Evolutionary conservation across 2,888 invertebrate genomes (phyloP), one percentile per base, ranked within the genome.

Genomic region (Tinea pellionella): DNA sequence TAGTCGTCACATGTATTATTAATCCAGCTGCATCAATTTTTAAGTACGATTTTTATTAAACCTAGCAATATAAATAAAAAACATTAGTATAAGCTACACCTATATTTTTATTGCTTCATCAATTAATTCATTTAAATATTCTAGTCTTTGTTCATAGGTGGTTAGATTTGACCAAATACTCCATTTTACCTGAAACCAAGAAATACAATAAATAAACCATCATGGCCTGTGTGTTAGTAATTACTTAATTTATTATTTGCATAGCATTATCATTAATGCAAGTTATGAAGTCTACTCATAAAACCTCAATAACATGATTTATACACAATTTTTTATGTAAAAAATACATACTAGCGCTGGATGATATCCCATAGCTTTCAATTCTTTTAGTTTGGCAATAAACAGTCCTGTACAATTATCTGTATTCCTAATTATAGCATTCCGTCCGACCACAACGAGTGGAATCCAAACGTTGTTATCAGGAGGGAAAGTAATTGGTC

Each of bases 351-450:
- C 92, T 78, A 90, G 67, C 61, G 85, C 74, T 9, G 90, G 82
- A 68, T 78, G 78, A 69, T 89, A 92, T 37, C 92, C 92, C 61
- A 94, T 71, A 59, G 83, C 71, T 65, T 79, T 70, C 15, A 95
- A 78, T 67, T 94, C 93, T 61, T 89, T 83, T 12, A 91, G 63
- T 79, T 94, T 94, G 69, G 89, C 79, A n/a, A 75, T 67, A 62
- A 89, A 80, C 16, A 84, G 79, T 11, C 94, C 94, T 43, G 90
- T 87, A 8, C 89, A 83, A 24, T 68, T 71, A 32, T 80, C 69
- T 15, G 84, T 83, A 24, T 87, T 80, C 59, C 89, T 73, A 24
- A 91, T 83, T 15, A 89, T 84, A 64, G 87, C 87, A 78, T 92
- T 92, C 80, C 90, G 89, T 16, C 91, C 90, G 16, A 88, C 88